A percentile compares a stretch with the other conserved stretches of the same genome.
These are phyloP conservation scores for Tethea ocularis DNA, from an alignment of 2,888 invertebrate species.

Conservation along the genomic window DNA sequence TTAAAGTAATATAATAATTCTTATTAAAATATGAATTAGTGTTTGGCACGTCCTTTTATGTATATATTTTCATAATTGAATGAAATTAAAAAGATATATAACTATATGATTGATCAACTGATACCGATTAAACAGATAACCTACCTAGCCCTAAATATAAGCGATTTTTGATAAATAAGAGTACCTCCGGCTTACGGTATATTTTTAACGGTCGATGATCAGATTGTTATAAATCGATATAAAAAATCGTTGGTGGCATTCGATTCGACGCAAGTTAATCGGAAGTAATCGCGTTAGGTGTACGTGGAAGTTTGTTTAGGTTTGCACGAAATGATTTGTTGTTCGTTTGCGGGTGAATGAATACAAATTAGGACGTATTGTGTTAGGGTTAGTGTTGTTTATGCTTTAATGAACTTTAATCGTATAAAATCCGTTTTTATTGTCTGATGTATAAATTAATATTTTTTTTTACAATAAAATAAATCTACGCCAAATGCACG, in stretches of 20 bases:
- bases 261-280: constrained; percentile 62
- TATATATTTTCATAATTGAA: too few relatives aligned
- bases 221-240: constrained; percentile 65
- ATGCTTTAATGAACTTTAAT: constrained; percentile 39
- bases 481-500: constrained; percentile 3
- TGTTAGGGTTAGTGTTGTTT: constrained; percentile 36
- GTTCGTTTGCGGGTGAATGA: constrained; percentile 52
- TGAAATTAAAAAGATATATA: not conserved
- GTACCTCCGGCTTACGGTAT: constrained; percentile 70
- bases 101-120: constrained; percentile 17
- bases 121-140: constrained; percentile 20
- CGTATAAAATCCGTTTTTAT: constrained; percentile 21
- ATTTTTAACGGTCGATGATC: constrained; percentile 73
- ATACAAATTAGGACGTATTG: constrained; percentile 41
- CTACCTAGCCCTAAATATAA: constrained; percentile 48
- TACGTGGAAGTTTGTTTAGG: constrained; percentile 57
- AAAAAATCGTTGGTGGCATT: constrained; percentile 61
- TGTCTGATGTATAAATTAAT: constrained; percentile 27
- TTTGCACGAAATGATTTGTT: constrained; percentile 43
- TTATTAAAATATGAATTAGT: too few relatives aligned
- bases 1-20: too few relatives aligned
- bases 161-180: constrained; percentile 63
- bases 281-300: constrained; percentile 67
- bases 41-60: too few relatives aligned
- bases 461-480: constrained; percentile 2